Percentiles rank a stretch among this genome's conserved stretches.
Conservation (phyloP, 2,113 vertebrate species). For the Panthera uncia region DNA sequence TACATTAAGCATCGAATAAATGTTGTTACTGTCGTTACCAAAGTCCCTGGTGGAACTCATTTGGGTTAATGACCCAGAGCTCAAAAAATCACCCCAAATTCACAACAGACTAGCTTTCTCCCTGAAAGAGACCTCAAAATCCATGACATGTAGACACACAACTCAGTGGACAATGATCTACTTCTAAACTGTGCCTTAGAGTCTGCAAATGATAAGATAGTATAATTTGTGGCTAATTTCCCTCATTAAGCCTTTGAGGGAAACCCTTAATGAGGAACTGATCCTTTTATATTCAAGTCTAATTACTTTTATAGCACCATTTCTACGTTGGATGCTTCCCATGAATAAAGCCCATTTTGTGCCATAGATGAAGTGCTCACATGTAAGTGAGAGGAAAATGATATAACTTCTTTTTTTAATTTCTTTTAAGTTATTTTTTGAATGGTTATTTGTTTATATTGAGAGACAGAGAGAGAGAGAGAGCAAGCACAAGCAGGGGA, state of each 20-base stretch:
- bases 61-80: background rate
- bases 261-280: conserved; percentile 82
- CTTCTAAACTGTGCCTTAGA: background rate
- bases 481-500: too few relatives aligned
- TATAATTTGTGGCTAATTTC: background rate
- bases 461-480: too few relatives aligned
- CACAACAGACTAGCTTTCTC: background rate
- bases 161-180: background rate
- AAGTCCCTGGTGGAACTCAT: background rate
- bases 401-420: background rate
- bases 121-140: background rate
- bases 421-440: too few relatives aligned
- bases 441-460: too few relatives aligned
- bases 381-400: background rate
- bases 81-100: background rate
- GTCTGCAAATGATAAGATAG: background rate
- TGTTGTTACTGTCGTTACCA: background rate
- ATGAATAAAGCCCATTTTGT: conserved; percentile 69
- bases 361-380: background rate
- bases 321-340: conserved; percentile 81
- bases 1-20: background rate
- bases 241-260: conserved; percentile 78
- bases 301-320: conserved; percentile 79
- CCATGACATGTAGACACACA: background rate
- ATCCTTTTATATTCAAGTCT: conserved; percentile 83